Percentiles rank a stretch among this genome's conserved stretches.
Evolutionary conservation across 2,797 vertebrate species (phyloP).

Genomic region (Esox masquinongy): DNA sequence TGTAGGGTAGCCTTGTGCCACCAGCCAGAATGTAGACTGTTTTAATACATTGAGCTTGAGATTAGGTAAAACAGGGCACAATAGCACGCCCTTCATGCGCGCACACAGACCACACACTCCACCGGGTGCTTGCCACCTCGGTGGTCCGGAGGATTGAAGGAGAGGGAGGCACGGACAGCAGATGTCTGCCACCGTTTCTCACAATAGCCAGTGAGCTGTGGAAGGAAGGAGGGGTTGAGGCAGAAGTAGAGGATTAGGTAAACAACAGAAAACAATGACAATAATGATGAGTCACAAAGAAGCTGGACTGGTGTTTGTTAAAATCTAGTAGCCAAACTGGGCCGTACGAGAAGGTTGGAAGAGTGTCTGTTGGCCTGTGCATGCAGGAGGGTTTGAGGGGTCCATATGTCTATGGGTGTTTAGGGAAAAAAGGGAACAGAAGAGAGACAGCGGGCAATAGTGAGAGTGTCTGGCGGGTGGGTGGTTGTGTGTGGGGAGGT

Average conservation of each 20-base stretch:
- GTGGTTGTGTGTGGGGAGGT: conserved; percentile 7
- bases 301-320: conserved; percentile 66
- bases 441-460: conserved; percentile 61
- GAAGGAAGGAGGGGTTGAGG: conserved; percentile 49
- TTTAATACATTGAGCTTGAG: conserved; percentile 28
- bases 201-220: conserved; percentile 63
- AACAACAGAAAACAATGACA: conserved; percentile 57
- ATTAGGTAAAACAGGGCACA: conserved; percentile 49
- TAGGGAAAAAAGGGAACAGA: conserved; percentile 67
- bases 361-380: conserved; percentile 25
- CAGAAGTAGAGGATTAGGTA: conserved; percentile 72
- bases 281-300: conserved; percentile 69
- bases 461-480: conserved; percentile 32
- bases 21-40: conserved; percentile 19
- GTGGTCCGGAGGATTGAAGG: conserved; percentile 72
- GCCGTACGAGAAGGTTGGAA: conserved; percentile 20
- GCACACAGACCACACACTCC: conserved; percentile 53
- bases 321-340: conserved; percentile 60
- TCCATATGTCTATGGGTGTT: conserved; percentile 73
- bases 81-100: conserved; percentile 25
- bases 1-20: conserved; percentile 24
- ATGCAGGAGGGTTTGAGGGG: conserved; percentile 56
- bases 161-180: conserved; percentile 73
- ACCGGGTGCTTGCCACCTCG: conserved; percentile 56
- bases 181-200: conserved; percentile 76